Base-by-base conservation (phyloP, 2,888 invertebrate genomes). In the Macrophya alboannulata region DNA sequence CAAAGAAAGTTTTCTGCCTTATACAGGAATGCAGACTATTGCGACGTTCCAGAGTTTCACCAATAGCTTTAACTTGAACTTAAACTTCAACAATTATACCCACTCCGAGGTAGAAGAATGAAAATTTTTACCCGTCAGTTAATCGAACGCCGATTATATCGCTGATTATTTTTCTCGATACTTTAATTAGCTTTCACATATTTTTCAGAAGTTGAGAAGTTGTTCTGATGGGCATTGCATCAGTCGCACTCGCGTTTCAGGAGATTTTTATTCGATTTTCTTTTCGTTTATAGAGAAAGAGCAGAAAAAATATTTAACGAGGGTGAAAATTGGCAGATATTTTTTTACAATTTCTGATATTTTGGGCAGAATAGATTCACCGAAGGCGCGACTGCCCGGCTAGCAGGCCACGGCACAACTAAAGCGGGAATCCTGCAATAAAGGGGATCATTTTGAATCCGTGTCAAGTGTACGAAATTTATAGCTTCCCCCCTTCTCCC, bases 381-480 rank as follows among this genome's bases (percentile, higher is more conserved):
- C 17, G 37, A 55, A 77, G 31, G 48, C 77, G 76, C 68, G 85
- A 74, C 84, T 77, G 85, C 62, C 84, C 77, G 40, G 88, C 79
- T 87, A 86, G 90, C 90, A 88, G 89, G 90, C 88, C 91, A 87
- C 86, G 84, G 88, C 86, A 87, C 89, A 90, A 93, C 93, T 92
- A 92, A 91, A 89, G 88, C 85, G 92, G 91, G 92, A 92, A 92
- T 91, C 90, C 90, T 91, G 93, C 93, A 94, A 94, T 94, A 94
- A 94, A 94, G 94, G 94, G 94, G 94, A 94, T 94, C 93, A 94
- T 94, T 93, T 93, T 93, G 94, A 94, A 94, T 94, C 94, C 93
- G 94, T 94, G 94, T 94, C 94, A 94, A 94, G 93, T 93, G 92
- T 92, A 92, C 93, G 94, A 94, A 95, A 95, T 95, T 95, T 95